A percentile compares a stretch with the other conserved stretches of the same genome.
These are phyloP conservation scores for Hypercompe scribonia DNA, from an alignment of 2,888 invertebrate genomes.

Conservation along the genomic window DNA sequence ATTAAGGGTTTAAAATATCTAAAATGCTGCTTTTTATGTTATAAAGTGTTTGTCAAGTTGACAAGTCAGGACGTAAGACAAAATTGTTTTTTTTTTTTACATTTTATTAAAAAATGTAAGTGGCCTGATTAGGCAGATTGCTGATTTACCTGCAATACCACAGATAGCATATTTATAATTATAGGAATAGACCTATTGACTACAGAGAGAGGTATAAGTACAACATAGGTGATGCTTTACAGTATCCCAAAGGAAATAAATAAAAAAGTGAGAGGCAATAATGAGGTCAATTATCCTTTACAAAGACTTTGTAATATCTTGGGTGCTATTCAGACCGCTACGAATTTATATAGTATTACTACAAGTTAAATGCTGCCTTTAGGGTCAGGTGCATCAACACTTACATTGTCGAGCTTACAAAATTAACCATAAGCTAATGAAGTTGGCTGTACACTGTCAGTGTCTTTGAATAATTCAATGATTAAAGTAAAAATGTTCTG, in stretches of 20 bases:
- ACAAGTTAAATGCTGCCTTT: background rate
- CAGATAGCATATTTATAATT: background rate
- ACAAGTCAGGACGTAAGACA: background rate
- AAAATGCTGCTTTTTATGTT: background rate
- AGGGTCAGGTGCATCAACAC: background rate
- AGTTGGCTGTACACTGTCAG: background rate
- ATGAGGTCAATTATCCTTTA: constrained; percentile 2
- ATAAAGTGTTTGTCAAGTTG: background rate
- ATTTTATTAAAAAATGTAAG: background rate
- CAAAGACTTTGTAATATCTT: background rate
- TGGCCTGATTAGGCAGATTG: background rate
- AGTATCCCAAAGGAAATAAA: constrained; percentile 15
- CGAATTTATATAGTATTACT: background rate
- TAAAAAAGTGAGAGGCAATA: constrained; percentile 5
- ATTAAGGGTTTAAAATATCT: background rate
- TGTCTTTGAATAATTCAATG: background rate
- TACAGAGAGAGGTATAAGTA: constrained; percentile 1
- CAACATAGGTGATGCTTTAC: constrained; percentile 2
- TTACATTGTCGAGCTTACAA: background rate
- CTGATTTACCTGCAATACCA: too few relatives aligned
- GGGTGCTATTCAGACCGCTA: background rate
- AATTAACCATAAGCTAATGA: too few relatives aligned
- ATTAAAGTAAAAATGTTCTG: background rate
- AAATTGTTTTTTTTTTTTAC: background rate
- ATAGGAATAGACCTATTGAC: constrained; percentile 13